These are phyloP conservation scores for Toxotes chatareus DNA, from an alignment of 2,113 vertebrate species.

Conservation along the genomic window DNA sequence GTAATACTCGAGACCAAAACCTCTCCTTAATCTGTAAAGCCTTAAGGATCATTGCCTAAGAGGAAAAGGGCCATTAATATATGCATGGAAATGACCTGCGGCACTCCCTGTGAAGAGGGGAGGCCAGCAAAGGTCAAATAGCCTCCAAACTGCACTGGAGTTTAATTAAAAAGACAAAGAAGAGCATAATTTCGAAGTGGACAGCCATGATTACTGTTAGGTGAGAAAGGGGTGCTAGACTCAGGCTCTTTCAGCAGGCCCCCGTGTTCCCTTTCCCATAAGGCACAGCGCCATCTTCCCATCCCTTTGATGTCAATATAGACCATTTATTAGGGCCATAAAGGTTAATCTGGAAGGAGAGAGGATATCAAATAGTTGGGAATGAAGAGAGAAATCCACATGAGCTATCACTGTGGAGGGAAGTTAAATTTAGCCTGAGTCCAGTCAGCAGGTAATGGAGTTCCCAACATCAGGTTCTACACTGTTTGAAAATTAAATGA, in stretches of 20 bases:
- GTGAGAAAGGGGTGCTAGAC: constrained; percentile 48
- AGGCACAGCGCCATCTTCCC: constrained; percentile 70
- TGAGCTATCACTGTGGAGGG: constrained; percentile 45
- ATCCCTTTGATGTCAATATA: constrained; percentile 81
- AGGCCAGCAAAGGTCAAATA: constrained; percentile 79
- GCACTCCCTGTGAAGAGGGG: constrained; percentile 78
- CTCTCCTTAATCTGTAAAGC: constrained; percentile 78
- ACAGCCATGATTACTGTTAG: constrained; percentile 67
- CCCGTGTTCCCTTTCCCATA: constrained; percentile 64
- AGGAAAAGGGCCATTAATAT: constrained; percentile 77
- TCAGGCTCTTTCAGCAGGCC: constrained; percentile 52
- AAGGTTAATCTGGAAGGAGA: constrained; percentile 80
- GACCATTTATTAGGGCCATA: constrained; percentile 79
- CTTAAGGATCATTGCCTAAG: constrained; percentile 69
- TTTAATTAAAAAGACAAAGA: constrained; percentile 88
- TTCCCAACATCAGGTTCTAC: constrained; percentile 62
- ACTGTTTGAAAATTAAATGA: constrained; percentile 53
- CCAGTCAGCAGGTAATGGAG: constrained; percentile 73
- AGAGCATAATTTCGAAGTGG: constrained; percentile 70
- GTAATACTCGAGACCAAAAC: constrained; percentile 56
- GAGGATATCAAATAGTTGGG: constrained; percentile 74
- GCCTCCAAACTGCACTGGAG: constrained; percentile 79
- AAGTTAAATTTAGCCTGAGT: constrained; percentile 60
- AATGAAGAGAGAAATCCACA: constrained; percentile 53
- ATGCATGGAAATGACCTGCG: constrained; percentile 85